A percentile compares a stretch with the other conserved stretches of the same genome.
Evolutionary conservation across 1,140 invertebrate species (phyloP).

Genomic region (Tetramorium simillimum): DNA sequence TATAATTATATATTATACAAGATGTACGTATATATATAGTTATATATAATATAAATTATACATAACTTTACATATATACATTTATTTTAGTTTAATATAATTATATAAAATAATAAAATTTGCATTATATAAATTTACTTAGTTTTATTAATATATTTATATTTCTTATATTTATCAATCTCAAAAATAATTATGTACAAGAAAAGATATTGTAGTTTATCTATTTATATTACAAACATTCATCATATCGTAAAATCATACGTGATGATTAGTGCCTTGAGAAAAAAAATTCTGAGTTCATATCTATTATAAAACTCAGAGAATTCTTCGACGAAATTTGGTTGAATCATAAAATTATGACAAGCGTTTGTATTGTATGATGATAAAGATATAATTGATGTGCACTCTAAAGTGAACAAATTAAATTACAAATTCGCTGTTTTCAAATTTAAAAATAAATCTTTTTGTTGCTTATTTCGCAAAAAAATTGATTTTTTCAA

Average conservation of each 20-base stretch:
- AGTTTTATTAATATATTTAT: background rate
- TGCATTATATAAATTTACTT: background rate
- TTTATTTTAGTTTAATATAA: background rate
- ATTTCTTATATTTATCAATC: background rate
- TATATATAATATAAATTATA: background rate
- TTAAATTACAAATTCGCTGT: background rate
- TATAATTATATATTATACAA: no score
- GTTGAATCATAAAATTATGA: background rate
- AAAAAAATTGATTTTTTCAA: background rate
- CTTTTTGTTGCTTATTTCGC: background rate
- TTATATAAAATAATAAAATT: background rate
- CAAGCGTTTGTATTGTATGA: background rate
- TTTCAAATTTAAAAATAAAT: no score
- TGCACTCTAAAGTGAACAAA: background rate
- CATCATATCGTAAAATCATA: conserved; percentile 4
- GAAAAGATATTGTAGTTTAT: background rate
- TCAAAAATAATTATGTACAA: background rate
- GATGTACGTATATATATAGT: background rate
- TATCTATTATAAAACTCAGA: background rate
- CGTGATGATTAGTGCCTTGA: conserved; percentile 39
- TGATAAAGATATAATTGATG: background rate
- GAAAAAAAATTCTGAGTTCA: background rate
- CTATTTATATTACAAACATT: background rate
- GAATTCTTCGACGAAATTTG: background rate
- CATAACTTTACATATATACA: background rate